Base-by-base conservation (phyloP, 2,888 invertebrate species). In the Mycalesis mineus region DNA sequence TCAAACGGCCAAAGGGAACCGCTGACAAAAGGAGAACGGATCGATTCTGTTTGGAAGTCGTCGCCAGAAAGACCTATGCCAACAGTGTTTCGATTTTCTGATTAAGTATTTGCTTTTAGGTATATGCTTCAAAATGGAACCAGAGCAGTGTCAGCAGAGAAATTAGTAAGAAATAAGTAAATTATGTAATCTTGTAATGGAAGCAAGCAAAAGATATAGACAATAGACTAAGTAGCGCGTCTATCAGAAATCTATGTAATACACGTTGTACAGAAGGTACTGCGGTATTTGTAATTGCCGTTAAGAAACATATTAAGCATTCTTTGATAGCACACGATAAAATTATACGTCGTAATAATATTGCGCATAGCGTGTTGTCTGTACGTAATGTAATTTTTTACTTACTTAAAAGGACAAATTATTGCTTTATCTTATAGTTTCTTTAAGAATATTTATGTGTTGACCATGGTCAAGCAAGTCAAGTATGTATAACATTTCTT, bases 291-390 rank as follows among this genome's bases (percentile, higher is more conserved):
- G 11, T n/a, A 42, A 52, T 52, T 42, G 33, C 42, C 22, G 33
- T 52, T 42, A 33, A 33, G 52, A 52, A 52, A 42, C 42, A 51
- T 45, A 45, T 41, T 42, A 36, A 42, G 17, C 42, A 42, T 52
- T 42, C 42, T 42, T 52, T 42, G 52, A 42, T 52, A 52, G 17
- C 42, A 33, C 52, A 42, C 52, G 40, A 51, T 41, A 33, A 13
- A 41, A 31, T 51, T 51, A 52, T 31, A 52, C 52, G 41, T 33
- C 13, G 42, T 52, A 17, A 52, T 41, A 42, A 15, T 42, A 33
- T 52, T 52, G 42, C 42, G 31, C 31, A 41, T 33, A 29, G 9
- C n/a, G 15, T 31, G 45, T 31, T 14, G 44, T 45, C n/a, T 7
- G 14, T 45, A 15, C 41, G 9, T 28, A 37, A 39, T 37, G 22